phyloP scores from a whole-genome alignment of 92 coral and sea anemone genomes.

The Ricordea florida region DNA sequence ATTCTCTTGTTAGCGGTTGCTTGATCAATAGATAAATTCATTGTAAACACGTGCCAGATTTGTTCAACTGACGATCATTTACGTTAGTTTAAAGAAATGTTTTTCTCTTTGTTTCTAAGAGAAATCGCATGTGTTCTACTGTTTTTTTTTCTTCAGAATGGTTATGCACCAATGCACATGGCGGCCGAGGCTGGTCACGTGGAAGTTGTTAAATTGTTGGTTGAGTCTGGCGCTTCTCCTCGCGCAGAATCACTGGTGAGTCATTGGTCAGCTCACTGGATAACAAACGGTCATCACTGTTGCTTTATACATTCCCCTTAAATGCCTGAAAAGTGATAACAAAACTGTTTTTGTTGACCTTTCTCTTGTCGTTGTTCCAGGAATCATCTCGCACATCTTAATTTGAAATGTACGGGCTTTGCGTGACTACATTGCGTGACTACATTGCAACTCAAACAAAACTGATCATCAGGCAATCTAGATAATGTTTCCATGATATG shows the following conservation, averaged over 20 bases:
- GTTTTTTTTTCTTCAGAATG: conserved; percentile 57
- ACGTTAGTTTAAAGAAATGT: neutral
- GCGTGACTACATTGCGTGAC: too few relatives aligned
- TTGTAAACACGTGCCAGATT: too few relatives aligned
- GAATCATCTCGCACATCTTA: too few relatives aligned
- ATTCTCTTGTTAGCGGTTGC: too few relatives aligned
- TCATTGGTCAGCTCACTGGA: neutral
- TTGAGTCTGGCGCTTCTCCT: conserved; percentile 95
- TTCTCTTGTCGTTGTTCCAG: neutral
- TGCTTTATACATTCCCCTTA: too few relatives aligned
- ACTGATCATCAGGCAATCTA: too few relatives aligned
- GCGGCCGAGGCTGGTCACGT: conserved; percentile 92
- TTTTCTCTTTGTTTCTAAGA: neutral
- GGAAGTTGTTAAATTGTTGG: conserved; percentile 84
- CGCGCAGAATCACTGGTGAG: conserved; percentile 85
- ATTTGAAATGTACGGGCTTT: too few relatives aligned
- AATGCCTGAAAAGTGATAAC: neutral
- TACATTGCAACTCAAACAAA: too few relatives aligned
- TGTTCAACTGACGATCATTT: too few relatives aligned
- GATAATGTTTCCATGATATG: too few relatives aligned
- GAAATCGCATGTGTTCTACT: neutral
- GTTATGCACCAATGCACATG: conserved; percentile 94
- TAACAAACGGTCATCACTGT: too few relatives aligned
- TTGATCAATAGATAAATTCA: too few relatives aligned
- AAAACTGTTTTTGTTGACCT: neutral